phyloP scores from a whole-genome alignment of 64 coral and sea anemone species.

The Stylophora pistillata region DNA sequence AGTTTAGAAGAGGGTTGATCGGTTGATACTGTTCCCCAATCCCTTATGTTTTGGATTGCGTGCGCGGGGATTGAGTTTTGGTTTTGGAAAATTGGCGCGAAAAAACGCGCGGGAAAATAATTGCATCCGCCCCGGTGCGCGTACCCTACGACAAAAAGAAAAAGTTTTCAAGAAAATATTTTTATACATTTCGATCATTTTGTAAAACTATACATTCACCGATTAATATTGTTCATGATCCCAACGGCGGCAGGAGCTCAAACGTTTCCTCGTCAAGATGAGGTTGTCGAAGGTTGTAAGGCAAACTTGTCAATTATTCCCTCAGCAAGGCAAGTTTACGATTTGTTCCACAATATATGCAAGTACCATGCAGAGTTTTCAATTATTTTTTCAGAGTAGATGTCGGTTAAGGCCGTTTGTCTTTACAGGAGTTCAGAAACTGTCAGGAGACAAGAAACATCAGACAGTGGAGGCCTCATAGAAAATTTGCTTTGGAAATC shows the following conservation, averaged over 20 bases:
- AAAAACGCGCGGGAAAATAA: conserved; percentile 24
- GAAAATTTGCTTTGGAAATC: conserved; percentile 13
- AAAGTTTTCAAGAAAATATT: too few relatives aligned
- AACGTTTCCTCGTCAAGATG: not conserved
- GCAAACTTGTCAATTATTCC: conserved; percentile 28
- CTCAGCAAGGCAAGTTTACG: conserved; percentile 45
- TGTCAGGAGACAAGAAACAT: conserved; percentile 33
- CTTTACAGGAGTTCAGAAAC: conserved; percentile 57
- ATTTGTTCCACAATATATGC: not conserved
- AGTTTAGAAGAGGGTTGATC: too few relatives aligned
- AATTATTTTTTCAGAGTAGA: not conserved
- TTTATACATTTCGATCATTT: too few relatives aligned
- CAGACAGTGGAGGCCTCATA: not conserved
- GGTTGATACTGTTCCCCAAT: too few relatives aligned
- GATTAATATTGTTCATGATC: not conserved
- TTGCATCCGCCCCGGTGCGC: not conserved
- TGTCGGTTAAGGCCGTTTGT: not conserved
- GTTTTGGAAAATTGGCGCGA: not conserved
- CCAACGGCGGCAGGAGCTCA: not conserved
- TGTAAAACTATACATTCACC: not conserved
- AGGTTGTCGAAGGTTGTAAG: not conserved
- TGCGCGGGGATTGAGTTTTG: not conserved
- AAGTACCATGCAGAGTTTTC: not conserved
- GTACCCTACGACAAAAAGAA: not conserved
- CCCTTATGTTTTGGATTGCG: too few relatives aligned